phyloP scores from a whole-genome alignment of 2,797 vertebrate genomes.

The Macropus fuliginosus region DNA sequence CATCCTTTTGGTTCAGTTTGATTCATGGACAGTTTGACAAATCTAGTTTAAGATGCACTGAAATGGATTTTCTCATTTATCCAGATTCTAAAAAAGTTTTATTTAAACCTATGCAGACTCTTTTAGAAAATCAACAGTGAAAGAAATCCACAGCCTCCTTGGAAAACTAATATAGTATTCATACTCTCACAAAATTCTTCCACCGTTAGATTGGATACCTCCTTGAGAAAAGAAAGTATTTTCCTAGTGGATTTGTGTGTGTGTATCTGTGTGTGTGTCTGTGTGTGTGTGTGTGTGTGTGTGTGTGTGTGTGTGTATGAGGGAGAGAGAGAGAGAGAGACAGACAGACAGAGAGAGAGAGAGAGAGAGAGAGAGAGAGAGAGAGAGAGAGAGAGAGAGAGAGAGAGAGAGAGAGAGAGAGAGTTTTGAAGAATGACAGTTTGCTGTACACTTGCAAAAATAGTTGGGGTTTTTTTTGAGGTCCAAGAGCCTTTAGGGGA shows the following conservation, averaged over 20 bases:
- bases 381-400: too few relatives aligned
- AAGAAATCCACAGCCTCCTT: neutral
- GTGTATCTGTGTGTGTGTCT: too few relatives aligned
- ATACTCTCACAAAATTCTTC: constrained; percentile 40
- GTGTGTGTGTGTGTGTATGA: neutral
- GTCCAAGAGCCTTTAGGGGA: constrained; percentile 15
- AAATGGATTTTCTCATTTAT: neutral
- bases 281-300: neutral
- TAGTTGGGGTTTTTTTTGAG: constrained; percentile 12
- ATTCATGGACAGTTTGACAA: constrained; percentile 7
- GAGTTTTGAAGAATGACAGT: constrained; percentile 25
- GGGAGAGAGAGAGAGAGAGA: too few relatives aligned
- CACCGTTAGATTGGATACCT: constrained; percentile 29
- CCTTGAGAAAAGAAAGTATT: constrained; percentile 33
- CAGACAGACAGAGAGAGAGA: too few relatives aligned
- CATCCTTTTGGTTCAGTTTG: neutral
- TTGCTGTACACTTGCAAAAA: constrained; percentile 40
- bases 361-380: too few relatives aligned
- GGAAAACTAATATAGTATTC: constrained; percentile 37
- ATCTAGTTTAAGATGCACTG: neutral
- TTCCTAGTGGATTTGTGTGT: constrained; percentile 34
- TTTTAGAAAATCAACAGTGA: constrained; percentile 37
- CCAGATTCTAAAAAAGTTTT: neutral
- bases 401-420: too few relatives aligned
- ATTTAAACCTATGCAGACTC: neutral